Percentiles rank a stretch among this genome's conserved stretches.
Evolutionary conservation across 1,140 invertebrate genomes (phyloP).

Genomic region (Platyscapa corneri): DNA sequence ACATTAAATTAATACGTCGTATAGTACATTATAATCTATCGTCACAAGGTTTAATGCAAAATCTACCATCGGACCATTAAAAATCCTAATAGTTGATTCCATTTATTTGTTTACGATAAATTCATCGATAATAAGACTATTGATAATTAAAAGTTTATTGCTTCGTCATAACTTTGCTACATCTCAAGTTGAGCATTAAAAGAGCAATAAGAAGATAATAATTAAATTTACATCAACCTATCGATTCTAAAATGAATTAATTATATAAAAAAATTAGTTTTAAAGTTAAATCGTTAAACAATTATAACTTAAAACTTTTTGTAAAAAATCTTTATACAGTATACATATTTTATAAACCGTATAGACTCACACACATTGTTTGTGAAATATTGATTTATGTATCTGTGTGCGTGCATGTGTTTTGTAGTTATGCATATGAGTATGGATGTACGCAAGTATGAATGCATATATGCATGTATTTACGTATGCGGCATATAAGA

Average conservation of each 20-base stretch:
- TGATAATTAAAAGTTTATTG: conserved; percentile 37
- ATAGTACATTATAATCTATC: conserved; percentile 51
- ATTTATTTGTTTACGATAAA: conserved; percentile 41
- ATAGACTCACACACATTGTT: conserved; percentile 1
- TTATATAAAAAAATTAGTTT: conserved; percentile 39
- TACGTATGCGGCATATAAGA: too few relatives aligned
- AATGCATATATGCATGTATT: neutral
- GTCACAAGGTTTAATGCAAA: conserved; percentile 42
- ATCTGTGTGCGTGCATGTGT: neutral
- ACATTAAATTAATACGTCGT: conserved; percentile 49
- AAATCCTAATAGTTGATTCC: conserved; percentile 46
- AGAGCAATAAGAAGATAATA: conserved; percentile 32
- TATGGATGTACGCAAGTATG: too few relatives aligned
- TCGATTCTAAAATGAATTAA: conserved; percentile 23
- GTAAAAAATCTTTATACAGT: conserved; percentile 26
- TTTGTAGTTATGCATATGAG: too few relatives aligned
- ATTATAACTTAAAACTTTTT: conserved; percentile 40
- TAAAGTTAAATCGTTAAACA: conserved; percentile 28
- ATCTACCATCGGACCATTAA: conserved; percentile 40
- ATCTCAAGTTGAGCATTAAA: conserved; percentile 26
- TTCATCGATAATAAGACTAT: conserved; percentile 35
- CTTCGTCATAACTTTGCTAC: conserved; percentile 33
- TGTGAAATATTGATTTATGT: too few relatives aligned
- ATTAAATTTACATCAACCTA: conserved; percentile 40
- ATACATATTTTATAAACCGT: conserved; percentile 39